Evolutionary conservation across 1,140 invertebrate species (phyloP), one percentile per base, ranked within the genome.

Genomic region (Leptopilina boulardi): DNA sequence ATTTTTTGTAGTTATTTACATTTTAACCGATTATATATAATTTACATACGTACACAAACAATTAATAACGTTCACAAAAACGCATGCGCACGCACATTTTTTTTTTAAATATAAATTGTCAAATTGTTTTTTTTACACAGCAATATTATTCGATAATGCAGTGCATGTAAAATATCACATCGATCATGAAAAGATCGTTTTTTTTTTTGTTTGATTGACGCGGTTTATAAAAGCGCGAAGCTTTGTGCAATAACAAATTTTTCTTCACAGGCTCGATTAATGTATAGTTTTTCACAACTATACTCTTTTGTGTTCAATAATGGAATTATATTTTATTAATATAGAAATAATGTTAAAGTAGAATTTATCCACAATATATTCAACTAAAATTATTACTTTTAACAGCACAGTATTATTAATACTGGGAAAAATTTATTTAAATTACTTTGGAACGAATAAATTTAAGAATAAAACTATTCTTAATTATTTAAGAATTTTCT

Each of bases 131-230:
- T 73, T 78, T 73, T 79, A 76, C 54, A 73, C 41, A 71, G 34
- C 9, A 38, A 38, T 38, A 79, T 78, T 41, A 66, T 66, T 66
- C 21, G 59, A 70, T 70, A 79, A 23, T 51, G 38, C 70, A 74
- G 51, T 71, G 42, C 18, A 71, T 71, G 75, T 44, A 73, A 76
- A 76, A 79, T 79, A 79, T 79, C 78, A 79, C 78, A 79, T 76
- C 44, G 11, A 73, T 21, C 38, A 3, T n/a, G 47, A 76, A 41
- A 71, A 59, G 56, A 59, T 59, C 56, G 56, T 59, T 59, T 38
- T 38, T 38, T 38, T 38, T 38, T 38, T 38, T 38, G 8, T 38
- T 59, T 59, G 56, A 59, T 59, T 59, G 56, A 59, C 56, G 59
- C 59, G 59, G 11, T 30, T 23, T 74, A 77, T 71, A 77, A 79